Conservation (phyloP, 2,888 invertebrate genomes). For the Elegia similella region DNA sequence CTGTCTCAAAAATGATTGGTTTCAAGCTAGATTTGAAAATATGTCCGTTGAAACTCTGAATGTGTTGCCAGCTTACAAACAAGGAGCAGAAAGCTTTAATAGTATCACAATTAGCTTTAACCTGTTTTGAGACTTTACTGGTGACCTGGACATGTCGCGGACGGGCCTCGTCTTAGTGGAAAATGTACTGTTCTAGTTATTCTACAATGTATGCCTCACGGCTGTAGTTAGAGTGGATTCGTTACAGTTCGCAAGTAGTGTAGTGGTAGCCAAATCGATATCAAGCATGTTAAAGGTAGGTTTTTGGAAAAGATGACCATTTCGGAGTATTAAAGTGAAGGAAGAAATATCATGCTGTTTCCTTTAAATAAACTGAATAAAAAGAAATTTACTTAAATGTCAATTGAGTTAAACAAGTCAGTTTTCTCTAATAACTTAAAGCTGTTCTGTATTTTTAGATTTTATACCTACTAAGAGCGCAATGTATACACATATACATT, state of each 20-base stretch:
- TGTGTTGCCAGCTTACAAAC: constrained; percentile 23
- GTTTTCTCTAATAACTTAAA: no score
- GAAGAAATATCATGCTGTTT: background rate
- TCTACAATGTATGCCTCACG: constrained; percentile 58
- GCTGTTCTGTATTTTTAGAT: no score
- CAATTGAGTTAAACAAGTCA: no score
- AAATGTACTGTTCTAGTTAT: constrained; percentile 54
- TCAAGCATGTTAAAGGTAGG: constrained; percentile 56
- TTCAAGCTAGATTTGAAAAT: constrained; percentile 17
- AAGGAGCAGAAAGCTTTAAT: constrained; percentile 63
- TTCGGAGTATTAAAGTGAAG: background rate
- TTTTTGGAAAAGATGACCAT: background rate
- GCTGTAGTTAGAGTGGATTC: constrained; percentile 67
- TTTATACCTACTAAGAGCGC: no score
- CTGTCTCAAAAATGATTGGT: no score
- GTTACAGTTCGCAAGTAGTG: constrained; percentile 71
- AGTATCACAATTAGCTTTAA: constrained; percentile 46
- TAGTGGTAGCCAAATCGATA: constrained; percentile 70
- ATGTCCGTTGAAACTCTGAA: constrained; percentile 9
- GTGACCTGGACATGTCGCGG: constrained; percentile 30
- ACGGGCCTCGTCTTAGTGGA: constrained; percentile 67
- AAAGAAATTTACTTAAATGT: no score
- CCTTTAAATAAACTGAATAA: background rate
- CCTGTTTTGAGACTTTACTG: constrained; percentile 53
- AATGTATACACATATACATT: no score